A percentile compares a stretch with the other conserved stretches of the same genome.
Conservation (phyloP, 2,888 invertebrate species). For the Oegoconia quadripuncta region DNA sequence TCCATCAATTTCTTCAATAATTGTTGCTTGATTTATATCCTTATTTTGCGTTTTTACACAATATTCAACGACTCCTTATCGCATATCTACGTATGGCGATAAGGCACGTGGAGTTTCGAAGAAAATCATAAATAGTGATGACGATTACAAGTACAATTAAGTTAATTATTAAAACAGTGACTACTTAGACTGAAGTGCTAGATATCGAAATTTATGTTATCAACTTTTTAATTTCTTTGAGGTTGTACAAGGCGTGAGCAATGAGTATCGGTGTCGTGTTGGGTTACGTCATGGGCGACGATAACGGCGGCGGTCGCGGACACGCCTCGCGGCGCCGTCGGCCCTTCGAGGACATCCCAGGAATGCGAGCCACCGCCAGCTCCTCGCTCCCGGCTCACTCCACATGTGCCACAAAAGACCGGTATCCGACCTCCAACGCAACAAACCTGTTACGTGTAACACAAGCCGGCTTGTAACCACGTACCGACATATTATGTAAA, state of each 20-base stretch:
- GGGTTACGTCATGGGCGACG: conserved; percentile 68
- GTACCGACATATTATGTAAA: conserved; percentile 42
- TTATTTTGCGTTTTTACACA: conserved; percentile 31
- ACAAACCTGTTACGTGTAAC: conserved; percentile 75
- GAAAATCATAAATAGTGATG: conserved; percentile 25
- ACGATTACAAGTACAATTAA: neutral
- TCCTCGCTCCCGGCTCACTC: conserved; percentile 54
- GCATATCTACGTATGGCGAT: conserved; percentile 44
- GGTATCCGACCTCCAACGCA: conserved; percentile 73
- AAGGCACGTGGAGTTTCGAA: conserved; percentile 38
- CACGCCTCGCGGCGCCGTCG: conserved; percentile 71
- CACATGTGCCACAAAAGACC: conserved; percentile 72
- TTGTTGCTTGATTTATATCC: neutral
- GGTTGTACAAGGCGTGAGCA: conserved; percentile 22
- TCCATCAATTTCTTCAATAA: neutral
- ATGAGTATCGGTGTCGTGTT: conserved; percentile 31
- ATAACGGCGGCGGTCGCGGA: conserved; percentile 61
- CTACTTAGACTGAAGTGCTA: no score
- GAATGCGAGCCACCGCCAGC: conserved; percentile 56
- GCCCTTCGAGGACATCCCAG: conserved; percentile 64
- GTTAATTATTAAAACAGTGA: no score
- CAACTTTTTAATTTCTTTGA: conserved; percentile 8
- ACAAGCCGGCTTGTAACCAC: conserved; percentile 47
- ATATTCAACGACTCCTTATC: conserved; percentile 46
- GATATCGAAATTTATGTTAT: no score